Conservation (phyloP, 2,888 invertebrate species). For the Ephialtes manifestator region DNA sequence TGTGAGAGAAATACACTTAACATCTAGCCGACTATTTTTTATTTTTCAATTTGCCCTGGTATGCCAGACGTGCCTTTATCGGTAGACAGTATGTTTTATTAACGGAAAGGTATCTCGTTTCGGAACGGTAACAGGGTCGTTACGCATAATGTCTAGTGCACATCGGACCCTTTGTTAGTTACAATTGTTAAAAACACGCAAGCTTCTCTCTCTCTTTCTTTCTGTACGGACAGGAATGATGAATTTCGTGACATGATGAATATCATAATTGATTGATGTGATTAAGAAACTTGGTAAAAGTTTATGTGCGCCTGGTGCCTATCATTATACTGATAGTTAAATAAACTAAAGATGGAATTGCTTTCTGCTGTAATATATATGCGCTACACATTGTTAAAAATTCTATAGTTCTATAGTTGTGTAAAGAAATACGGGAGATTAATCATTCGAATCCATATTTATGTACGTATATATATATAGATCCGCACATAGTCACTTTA, state of each 20-base stretch:
- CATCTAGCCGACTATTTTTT: constrained; percentile 32
- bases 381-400: constrained; percentile 55
- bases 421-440: constrained; percentile 30
- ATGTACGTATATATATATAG: constrained; percentile 32
- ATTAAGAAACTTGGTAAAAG: background rate
- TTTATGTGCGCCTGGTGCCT: background rate
- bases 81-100: constrained; percentile 56
- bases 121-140: constrained; percentile 33
- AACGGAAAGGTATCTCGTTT: constrained; percentile 14
- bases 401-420: constrained; percentile 53
- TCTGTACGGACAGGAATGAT: background rate
- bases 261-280: background rate
- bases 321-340: background rate
- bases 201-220: background rate
- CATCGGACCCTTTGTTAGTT: constrained; percentile 1
- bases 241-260: background rate
- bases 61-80: constrained; percentile 68
- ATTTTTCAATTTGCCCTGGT: constrained; percentile 45
- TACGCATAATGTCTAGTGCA: constrained; percentile 15
- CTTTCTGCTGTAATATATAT: constrained; percentile 43
- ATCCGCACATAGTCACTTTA: constrained; percentile 28
- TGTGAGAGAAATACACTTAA: constrained; percentile 29
- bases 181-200: constrained; percentile 15
- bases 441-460: constrained; percentile 47
- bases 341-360: constrained; percentile 49